Conservation (phyloP, 2,888 invertebrate genomes). For the Oithona nana region DNA sequence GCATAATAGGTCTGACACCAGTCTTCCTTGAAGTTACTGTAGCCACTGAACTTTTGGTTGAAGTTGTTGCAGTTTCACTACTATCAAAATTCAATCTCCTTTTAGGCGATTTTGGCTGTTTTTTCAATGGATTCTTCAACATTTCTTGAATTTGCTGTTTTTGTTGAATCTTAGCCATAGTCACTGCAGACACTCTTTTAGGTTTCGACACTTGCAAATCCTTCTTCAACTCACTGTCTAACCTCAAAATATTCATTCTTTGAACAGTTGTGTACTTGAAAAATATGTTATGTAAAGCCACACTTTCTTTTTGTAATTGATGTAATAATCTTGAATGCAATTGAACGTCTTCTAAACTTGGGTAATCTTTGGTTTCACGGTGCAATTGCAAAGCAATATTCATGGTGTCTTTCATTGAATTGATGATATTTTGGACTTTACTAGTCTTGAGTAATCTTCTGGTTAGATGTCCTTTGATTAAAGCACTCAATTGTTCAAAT, state of each 20-base stretch:
- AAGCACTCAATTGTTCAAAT: neutral
- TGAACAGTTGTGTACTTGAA: neutral
- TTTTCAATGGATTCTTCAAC: neutral
- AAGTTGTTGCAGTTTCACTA: neutral
- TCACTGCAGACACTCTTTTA: neutral
- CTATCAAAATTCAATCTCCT: neutral
- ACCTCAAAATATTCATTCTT: neutral
- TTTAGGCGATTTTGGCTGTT: neutral
- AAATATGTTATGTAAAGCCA: neutral
- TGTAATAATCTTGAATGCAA: neutral
- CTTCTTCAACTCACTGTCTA: neutral
- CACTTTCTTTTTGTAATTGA: neutral
- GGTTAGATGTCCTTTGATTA: neutral
- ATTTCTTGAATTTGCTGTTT: neutral
- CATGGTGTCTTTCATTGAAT: slow-evolving; percentile 7
- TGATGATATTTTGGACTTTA: neutral
- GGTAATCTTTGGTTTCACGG: neutral
- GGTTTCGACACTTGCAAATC: neutral
- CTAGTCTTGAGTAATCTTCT: neutral
- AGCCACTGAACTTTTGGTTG: neutral
- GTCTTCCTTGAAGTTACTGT: neutral
- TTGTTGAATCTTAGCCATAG: neutral
- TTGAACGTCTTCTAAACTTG: neutral
- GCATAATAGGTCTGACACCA: neutral
- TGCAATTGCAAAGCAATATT: slow-evolving; percentile 8